Evolutionary conservation across 2,797 vertebrate genomes (phyloP).

Genomic region (Molossus molossus): DNA sequence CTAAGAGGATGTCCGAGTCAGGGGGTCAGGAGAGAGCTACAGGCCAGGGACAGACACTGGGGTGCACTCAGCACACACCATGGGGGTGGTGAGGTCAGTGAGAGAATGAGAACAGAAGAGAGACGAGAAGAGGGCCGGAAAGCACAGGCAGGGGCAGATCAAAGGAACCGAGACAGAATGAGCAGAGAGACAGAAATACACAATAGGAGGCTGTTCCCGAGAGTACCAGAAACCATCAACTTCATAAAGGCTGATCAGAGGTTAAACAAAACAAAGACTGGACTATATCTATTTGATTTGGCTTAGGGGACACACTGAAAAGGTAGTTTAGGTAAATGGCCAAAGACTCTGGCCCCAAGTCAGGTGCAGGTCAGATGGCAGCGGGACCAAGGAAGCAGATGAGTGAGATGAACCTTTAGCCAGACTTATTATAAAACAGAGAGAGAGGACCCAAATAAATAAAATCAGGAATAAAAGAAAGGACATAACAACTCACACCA

Average conservation of each 20-base stretch:
- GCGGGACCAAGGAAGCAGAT: not conserved
- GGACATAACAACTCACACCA: too few species aligned
- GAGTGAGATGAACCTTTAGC: not conserved
- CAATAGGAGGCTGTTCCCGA: not conserved
- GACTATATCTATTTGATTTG: not conserved
- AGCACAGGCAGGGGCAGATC: not conserved
- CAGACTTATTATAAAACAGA: too few species aligned
- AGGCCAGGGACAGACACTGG: not conserved
- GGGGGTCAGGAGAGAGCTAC: not conserved
- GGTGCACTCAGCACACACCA: not conserved
- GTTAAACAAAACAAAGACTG: not conserved
- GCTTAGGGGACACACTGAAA: not conserved
- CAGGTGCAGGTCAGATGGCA: not conserved
- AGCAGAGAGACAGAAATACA: not conserved
- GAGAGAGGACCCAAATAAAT: too few species aligned
- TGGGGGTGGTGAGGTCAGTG: not conserved
- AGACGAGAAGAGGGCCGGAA: not conserved
- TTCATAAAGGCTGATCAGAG: not conserved
- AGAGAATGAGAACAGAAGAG: not conserved
- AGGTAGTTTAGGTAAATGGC: not conserved
- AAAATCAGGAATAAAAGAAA: too few species aligned
- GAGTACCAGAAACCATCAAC: not conserved
- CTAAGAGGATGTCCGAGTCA: not conserved
- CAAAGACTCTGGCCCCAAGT: not conserved
- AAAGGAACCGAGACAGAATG: not conserved